These are phyloP conservation scores for Melanotaenia boesemani DNA, from an alignment of 2,797 vertebrate genomes.

Conservation along the genomic window DNA sequence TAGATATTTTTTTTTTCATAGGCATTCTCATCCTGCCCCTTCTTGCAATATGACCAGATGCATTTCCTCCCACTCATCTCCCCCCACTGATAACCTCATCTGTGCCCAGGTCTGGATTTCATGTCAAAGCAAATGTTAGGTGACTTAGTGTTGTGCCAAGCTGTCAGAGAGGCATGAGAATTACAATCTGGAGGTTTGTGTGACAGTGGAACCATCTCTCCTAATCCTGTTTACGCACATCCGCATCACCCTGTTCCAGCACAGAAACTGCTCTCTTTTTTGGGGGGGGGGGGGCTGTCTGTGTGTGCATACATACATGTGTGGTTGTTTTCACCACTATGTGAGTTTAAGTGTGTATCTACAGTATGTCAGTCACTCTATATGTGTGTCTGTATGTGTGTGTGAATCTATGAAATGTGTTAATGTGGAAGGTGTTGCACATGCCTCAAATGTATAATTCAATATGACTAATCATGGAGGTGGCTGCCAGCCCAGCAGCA, in stretches of 20 bases:
- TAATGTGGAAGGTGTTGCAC: constrained; percentile 76
- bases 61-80: constrained; percentile 73
- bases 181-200: constrained; percentile 85
- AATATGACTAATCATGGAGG: constrained; percentile 87
- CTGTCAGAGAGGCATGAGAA: constrained; percentile 84
- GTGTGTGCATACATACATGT: constrained; percentile 33
- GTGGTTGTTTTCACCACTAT: constrained; percentile 51
- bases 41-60: constrained; percentile 67
- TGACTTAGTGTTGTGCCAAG: constrained; percentile 83
- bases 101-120: constrained; percentile 81
- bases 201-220: constrained; percentile 83
- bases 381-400: constrained; percentile 26
- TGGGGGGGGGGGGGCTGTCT: constrained; percentile 17
- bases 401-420: constrained; percentile 68
- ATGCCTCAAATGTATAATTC: constrained; percentile 86
- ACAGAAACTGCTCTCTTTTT: constrained; percentile 69
- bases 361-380: constrained; percentile 43
- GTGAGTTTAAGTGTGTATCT: constrained; percentile 55
- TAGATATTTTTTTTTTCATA: constrained; percentile 34
- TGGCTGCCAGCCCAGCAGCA: constrained; percentile 80
- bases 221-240: constrained; percentile 88
- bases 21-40: constrained; percentile 51
- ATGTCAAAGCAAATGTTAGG: constrained; percentile 85
- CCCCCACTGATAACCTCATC: constrained; percentile 80
- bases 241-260: constrained; percentile 81